Percentiles rank a stretch among this genome's conserved stretches.
phyloP scores from a whole-genome alignment of 2,113 vertebrate genomes.

The Dicrurus megarhynchus region DNA sequence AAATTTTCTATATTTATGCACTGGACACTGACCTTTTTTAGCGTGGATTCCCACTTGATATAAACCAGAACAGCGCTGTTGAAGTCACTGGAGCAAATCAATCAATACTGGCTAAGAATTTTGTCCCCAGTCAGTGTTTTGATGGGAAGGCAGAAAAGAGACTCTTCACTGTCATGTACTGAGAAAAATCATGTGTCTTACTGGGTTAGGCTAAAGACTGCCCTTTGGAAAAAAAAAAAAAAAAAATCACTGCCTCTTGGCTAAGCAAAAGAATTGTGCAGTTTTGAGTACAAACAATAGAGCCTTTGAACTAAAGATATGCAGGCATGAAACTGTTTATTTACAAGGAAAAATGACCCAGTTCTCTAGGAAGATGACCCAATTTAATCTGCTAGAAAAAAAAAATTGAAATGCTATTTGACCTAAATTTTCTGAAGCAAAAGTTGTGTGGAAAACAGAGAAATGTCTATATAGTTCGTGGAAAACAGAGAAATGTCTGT shows the following conservation, averaged over 20 bases:
- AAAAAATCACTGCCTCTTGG: slow-evolving; percentile 41
- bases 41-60: slow-evolving; percentile 3
- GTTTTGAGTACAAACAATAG: slow-evolving; percentile 59
- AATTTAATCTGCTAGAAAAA: slow-evolving; percentile 51
- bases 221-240: not conserved
- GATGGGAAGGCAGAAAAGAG: not conserved
- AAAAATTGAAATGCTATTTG: slow-evolving; percentile 12
- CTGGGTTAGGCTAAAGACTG: slow-evolving; percentile 11
- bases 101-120: slow-evolving; percentile 39
- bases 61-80: slow-evolving; percentile 1
- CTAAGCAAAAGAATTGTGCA: slow-evolving; percentile 37
- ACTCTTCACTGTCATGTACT: not conserved
- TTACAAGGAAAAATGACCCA: slow-evolving; percentile 60
- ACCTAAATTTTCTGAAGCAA: slow-evolving; percentile 58
- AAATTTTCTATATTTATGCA: not conserved
- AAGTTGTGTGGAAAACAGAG: slow-evolving; percentile 14
- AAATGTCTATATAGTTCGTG: not conserved
- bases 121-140: slow-evolving; percentile 30
- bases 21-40: not conserved
- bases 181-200: slow-evolving; percentile 31
- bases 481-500: not conserved
- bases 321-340: slow-evolving; percentile 55
- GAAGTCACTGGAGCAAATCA: slow-evolving; percentile 35
- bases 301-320: slow-evolving; percentile 60
- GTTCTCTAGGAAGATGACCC: slow-evolving; percentile 48